These are phyloP conservation scores for Sylvilagus bachmani DNA, from an alignment of 2,113 vertebrate species.

Conservation along the genomic window DNA sequence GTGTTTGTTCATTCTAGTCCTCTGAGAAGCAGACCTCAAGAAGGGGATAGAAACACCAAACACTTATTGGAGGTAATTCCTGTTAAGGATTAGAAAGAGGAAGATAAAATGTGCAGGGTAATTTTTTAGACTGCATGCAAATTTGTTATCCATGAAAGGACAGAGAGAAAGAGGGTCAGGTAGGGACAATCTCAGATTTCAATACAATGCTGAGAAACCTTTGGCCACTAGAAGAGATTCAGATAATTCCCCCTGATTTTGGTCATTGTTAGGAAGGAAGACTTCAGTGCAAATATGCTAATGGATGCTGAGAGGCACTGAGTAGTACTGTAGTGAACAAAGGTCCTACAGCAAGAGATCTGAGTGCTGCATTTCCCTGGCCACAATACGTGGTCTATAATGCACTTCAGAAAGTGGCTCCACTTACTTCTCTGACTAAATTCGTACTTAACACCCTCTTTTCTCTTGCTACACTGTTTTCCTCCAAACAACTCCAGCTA, in stretches of 20 bases:
- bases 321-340: neutral
- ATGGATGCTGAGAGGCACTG: neutral
- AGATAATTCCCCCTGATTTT: neutral
- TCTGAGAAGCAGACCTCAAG: neutral
- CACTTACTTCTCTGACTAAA: neutral
- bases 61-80: neutral
- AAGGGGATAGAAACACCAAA: neutral
- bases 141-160: neutral
- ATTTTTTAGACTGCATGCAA: neutral
- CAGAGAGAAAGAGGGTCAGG: neutral
- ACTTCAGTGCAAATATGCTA: neutral
- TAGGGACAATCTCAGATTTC: neutral
- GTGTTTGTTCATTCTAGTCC: neutral
- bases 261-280: neutral
- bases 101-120: neutral
- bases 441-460: neutral
- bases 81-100: neutral
- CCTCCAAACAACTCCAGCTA: neutral
- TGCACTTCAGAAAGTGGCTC: neutral
- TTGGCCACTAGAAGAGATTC: neutral
- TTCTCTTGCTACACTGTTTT: neutral
- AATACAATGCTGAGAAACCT: neutral
- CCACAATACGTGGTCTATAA: neutral
- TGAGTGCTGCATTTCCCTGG: neutral
- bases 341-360: neutral